phyloP scores from a whole-genome alignment of 2,797 vertebrate genomes.

The Bovichtus variegatus region DNA sequence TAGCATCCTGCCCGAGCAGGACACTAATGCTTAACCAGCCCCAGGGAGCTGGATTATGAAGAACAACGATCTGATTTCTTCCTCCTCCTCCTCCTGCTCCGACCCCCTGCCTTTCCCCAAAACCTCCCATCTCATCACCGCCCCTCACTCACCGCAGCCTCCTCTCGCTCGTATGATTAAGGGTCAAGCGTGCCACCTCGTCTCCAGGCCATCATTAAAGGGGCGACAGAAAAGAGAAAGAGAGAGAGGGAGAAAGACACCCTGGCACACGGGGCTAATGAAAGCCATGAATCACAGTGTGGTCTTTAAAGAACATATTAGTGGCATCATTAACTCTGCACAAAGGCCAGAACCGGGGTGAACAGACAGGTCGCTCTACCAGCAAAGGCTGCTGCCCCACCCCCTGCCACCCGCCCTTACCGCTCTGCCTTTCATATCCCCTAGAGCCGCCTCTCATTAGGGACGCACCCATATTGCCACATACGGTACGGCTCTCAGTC shows the following conservation, averaged over 20 bases:
- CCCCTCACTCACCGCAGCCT: constrained; percentile 62
- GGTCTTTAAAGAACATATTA: constrained; percentile 88
- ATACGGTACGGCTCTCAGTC: constrained; percentile 4
- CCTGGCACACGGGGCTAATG: constrained; percentile 91
- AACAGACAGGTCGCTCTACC: constrained; percentile 80
- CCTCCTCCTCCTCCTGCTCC: constrained; percentile 65
- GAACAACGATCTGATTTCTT: constrained; percentile 78
- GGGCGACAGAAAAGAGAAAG: constrained; percentile 72
- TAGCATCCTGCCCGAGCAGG: constrained; percentile 39
- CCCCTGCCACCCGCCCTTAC: constrained; percentile 50
- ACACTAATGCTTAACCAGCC: constrained; percentile 84
- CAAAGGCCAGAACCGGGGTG: constrained; percentile 83
- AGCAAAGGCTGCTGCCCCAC: constrained; percentile 67
- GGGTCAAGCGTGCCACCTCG: constrained; percentile 98
- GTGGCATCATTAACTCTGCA: constrained; percentile 87
- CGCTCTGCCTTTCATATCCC: constrained; percentile 63
- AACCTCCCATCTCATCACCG: constrained; percentile 74
- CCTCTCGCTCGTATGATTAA: constrained; percentile 90
- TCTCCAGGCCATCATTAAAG: constrained; percentile 98
- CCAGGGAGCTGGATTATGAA: constrained; percentile 93
- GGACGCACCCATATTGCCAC: constrained; percentile 58
- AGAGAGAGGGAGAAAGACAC: constrained; percentile 73
- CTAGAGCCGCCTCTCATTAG: constrained; percentile 69
- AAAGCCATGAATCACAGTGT: constrained; percentile 96
- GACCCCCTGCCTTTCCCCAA: constrained; percentile 87